Conservation (phyloP, 2,888 invertebrate species). For the Pharmacophagus antenor region DNA sequence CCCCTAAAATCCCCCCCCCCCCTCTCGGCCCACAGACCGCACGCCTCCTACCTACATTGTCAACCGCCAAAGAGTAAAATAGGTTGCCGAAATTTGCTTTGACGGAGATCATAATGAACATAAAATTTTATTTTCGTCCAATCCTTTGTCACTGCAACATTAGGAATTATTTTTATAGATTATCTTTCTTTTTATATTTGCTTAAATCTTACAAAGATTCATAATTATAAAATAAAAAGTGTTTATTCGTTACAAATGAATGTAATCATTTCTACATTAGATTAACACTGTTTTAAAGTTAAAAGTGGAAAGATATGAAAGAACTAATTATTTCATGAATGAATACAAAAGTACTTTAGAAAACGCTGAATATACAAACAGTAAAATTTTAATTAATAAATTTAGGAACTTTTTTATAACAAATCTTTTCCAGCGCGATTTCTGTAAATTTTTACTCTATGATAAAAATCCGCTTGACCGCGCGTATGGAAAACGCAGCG, state of each 20-base stretch:
- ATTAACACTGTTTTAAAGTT: no score
- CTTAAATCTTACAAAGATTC: no score
- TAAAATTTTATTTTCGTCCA: not conserved
- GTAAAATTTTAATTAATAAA: not conserved
- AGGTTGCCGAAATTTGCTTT: constrained; percentile 37
- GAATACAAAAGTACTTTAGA: not conserved
- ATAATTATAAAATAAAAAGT: no score
- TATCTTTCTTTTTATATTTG: no score
- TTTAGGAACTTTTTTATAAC: not conserved
- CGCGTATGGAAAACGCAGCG: constrained; percentile 71
- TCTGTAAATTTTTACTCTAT: constrained; percentile 60
- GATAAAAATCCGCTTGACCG: constrained; percentile 78
- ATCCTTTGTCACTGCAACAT: not conserved
- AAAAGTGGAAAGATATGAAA: no score
- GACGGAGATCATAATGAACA: constrained; percentile 6
- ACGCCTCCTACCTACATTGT: constrained; percentile 70
- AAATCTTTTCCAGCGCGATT: constrained; percentile 32
- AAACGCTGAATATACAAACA: not conserved
- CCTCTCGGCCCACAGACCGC: constrained; percentile 72
- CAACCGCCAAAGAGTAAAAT: constrained; percentile 68
- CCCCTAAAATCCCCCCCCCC: constrained; percentile 43
- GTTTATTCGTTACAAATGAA: no score
- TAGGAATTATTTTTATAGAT: no score
- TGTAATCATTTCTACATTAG: no score
- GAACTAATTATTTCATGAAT: no score